Percentiles rank a stretch among this genome's conserved stretches.
Conservation (phyloP, 64 coral and sea anemone species). For the Cladopsammia gracilis region DNA sequence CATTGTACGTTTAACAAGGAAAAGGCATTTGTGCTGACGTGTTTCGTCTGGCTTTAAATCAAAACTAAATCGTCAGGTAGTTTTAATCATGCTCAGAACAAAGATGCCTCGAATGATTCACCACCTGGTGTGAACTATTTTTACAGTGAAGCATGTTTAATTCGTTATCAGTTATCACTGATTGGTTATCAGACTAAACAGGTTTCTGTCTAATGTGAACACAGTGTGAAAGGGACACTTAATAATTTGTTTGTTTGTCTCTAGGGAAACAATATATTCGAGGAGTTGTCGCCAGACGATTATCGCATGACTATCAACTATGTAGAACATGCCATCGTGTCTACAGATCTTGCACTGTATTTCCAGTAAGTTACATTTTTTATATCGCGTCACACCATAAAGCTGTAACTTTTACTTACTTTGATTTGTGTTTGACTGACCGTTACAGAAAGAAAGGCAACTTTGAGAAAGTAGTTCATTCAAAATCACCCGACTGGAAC, state of each 20-base stretch:
- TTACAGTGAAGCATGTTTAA: too few species aligned
- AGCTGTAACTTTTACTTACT: neutral
- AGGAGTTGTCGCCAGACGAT: conserved; percentile 85
- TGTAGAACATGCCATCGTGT: conserved; percentile 95
- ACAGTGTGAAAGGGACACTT: too few species aligned
- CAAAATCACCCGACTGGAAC: conserved; percentile 50
- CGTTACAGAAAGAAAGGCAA: conserved; percentile 71
- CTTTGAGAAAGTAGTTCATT: conserved; percentile 72
- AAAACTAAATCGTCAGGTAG: too few species aligned
- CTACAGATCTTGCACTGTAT: conserved; percentile 93
- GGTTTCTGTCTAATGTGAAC: too few species aligned
- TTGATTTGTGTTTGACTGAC: neutral
- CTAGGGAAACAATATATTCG: conserved; percentile 97
- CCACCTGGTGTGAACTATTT: too few species aligned
- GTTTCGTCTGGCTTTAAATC: too few species aligned
- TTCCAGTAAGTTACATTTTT: conserved; percentile 77
- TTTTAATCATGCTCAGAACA: too few species aligned
- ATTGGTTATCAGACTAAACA: too few species aligned
- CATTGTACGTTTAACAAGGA: too few species aligned
- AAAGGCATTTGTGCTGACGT: too few species aligned
- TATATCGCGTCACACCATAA: neutral
- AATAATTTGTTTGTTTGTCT: neutral
- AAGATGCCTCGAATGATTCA: too few species aligned
- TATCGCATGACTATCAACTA: conserved; percentile 81
- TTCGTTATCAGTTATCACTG: too few species aligned